Base-by-base conservation (phyloP, 1,140 invertebrate genomes). In the Papilio polytes region DNA sequence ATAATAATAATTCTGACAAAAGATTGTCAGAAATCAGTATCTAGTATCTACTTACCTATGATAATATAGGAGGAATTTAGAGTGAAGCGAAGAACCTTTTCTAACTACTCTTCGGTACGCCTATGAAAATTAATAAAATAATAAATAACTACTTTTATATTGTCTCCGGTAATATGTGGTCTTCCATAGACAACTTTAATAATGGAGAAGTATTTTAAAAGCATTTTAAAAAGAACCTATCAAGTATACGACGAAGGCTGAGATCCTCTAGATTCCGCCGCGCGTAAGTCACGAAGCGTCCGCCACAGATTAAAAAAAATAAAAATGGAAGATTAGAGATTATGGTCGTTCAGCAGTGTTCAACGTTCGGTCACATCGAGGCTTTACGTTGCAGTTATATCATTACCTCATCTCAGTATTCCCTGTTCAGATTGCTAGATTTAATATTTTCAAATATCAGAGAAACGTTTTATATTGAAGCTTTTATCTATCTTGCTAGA, bases 201-300 rank as follows among this genome's bases (percentile, higher is more conserved):
- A 15, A 51, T 18, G 15, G 48, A 15, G 20, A 63, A 22, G 22
- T 63, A 22, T 63, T 20, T 20, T 22, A 22, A 20, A 20, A 9
- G n/a, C 0, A 20, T 59, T 59, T 59, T 59, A 63, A 26, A 63
- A 26, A 63, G 59, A 63, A 63, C 26, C 59, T 63, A 63, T 22
- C 22, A 63, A 63, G 22, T 63, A 13, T 22, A 12, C 59, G 22
- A 59, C 56, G 56, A 63, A 63, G 59, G 59, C 59, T 59, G 18
- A 63, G 22, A 12, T 63, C 22, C 59, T n/a, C 41, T 4, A 44
- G 36, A 44, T 74, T 48, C 48, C 73, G 73, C 41, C 44, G 7
- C 36, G 72, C n/a, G n/a, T 48, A 74, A 74, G 73, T 74, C 73
- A 74, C 73, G 73, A 74, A 46, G 73, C 44, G 73, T 22, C 73